Conservation (phyloP, 2,113 vertebrate genomes). For the Bubo blakistoni region DNA sequence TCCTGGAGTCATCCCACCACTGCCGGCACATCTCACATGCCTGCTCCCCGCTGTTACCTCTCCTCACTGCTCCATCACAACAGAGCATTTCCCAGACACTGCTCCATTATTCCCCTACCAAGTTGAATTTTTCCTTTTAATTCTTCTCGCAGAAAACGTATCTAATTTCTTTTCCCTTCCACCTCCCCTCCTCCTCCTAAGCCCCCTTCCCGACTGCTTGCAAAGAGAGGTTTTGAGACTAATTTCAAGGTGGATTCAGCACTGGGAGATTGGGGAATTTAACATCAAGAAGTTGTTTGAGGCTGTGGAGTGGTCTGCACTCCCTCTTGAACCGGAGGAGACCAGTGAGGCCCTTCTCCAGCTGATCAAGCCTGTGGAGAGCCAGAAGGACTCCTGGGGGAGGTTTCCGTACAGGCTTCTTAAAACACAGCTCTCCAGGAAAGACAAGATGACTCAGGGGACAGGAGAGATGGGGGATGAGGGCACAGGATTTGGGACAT, state of each 20-base stretch:
- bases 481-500: background rate
- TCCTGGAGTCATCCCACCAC: background rate
- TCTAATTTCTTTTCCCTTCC: conserved; percentile 30
- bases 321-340: conserved; percentile 14
- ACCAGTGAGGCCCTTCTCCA: background rate
- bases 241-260: conserved; percentile 66
- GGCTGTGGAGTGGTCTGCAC: background rate
- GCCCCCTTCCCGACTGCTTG: background rate
- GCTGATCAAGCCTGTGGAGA: background rate
- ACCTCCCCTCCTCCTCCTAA: conserved; percentile 15
- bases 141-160: conserved; percentile 14
- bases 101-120: background rate
- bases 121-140: conserved; percentile 22
- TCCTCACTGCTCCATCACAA: background rate
- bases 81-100: background rate
- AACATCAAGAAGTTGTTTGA: conserved; percentile 58
- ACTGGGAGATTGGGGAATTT: conserved; percentile 38
- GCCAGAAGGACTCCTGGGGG: background rate
- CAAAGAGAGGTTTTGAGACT: conserved; percentile 24
- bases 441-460: background rate
- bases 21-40: fast-evolving
- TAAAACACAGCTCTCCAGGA: background rate
- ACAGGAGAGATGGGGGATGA: background rate
- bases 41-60: background rate
- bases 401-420: background rate